Evolutionary conservation across 1,140 invertebrate species (phyloP).

Genomic region (Musca domestica): DNA sequence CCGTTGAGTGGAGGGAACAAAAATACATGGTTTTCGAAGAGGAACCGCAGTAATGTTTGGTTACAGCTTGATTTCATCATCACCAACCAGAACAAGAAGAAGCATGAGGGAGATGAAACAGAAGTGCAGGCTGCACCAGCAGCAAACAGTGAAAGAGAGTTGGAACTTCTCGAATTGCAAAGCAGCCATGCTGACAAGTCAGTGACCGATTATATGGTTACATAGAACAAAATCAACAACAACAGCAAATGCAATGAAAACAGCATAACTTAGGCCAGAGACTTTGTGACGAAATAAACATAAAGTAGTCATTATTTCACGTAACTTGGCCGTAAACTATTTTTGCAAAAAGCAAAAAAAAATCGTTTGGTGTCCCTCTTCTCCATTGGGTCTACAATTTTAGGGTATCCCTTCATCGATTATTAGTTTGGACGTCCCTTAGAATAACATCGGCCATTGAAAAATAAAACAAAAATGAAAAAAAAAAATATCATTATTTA

Average conservation of each 20-base stretch:
- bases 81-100: background rate
- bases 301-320: conserved; percentile 29
- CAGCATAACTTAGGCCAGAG: background rate
- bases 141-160: conserved; percentile 3
- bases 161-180: conserved; percentile 28
- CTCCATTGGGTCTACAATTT: too few relatives aligned
- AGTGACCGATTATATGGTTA: conserved; percentile 28
- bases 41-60: conserved; percentile 14
- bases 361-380: too few relatives aligned
- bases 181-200: conserved; percentile 24
- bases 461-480: too few relatives aligned
- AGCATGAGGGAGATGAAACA: background rate
- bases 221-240: background rate
- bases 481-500: too few relatives aligned
- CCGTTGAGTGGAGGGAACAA: background rate
- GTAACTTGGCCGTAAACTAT: conserved; percentile 28
- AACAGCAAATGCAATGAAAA: background rate
- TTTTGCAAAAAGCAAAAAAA: background rate
- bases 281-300: background rate
- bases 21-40: background rate
- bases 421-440: too few relatives aligned
- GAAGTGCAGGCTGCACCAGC: background rate
- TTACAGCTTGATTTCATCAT: conserved; percentile 10
- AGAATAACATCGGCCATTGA: too few relatives aligned
- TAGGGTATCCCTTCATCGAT: too few relatives aligned